Evolutionary conservation across 2,113 vertebrate genomes (phyloP).

Genomic region (Etheostoma cragini): DNA sequence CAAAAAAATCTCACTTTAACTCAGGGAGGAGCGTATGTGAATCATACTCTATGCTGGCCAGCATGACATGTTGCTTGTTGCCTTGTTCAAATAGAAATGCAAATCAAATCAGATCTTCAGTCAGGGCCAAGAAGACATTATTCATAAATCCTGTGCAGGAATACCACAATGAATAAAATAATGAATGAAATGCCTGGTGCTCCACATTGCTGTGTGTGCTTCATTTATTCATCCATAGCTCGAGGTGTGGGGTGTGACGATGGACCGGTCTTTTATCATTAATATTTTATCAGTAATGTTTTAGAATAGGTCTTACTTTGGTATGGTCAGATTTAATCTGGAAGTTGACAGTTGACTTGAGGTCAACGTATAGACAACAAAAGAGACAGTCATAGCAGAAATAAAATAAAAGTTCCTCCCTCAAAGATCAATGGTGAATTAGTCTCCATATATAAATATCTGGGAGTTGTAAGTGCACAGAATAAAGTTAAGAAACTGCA

Average conservation of each 20-base stretch:
- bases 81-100: constrained; percentile 16
- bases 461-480: too few species aligned
- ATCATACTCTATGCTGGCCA: constrained; percentile 15
- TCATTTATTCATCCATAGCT: constrained; percentile 11
- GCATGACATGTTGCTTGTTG: constrained; percentile 20
- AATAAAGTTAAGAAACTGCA: too few species aligned
- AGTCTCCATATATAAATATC: too few species aligned
- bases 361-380: too few species aligned
- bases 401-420: too few species aligned
- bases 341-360: not conserved
- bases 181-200: constrained; percentile 7
- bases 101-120: constrained; percentile 23
- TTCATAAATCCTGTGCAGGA: constrained; percentile 7
- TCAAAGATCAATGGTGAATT: too few species aligned
- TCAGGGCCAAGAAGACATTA: constrained; percentile 29
- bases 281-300: not conserved
- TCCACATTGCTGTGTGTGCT: not conserved
- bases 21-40: constrained; percentile 21
- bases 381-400: too few species aligned
- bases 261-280: constrained; percentile 1
- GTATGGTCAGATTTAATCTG: not conserved
- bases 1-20: not conserved
- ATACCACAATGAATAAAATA: not conserved
- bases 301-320: not conserved
- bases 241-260: constrained; percentile 1